Base-by-base conservation (phyloP, 1,140 invertebrate genomes). In the Diachasmimorpha longicaudata region DNA sequence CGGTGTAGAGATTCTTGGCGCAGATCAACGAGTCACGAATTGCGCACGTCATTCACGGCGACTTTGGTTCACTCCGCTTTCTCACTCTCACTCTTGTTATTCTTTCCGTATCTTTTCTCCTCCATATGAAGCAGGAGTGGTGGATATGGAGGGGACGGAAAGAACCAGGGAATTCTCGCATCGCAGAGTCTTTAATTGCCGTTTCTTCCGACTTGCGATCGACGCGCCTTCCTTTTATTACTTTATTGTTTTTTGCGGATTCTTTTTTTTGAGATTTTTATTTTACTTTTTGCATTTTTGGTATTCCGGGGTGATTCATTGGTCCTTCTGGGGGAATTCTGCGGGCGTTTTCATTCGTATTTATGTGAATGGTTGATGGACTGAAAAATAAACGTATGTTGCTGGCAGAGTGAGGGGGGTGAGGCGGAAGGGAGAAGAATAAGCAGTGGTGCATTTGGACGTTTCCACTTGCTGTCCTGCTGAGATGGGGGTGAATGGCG, bases 171-270 rank as follows among this genome's bases (percentile, higher is more conserved):
- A 67, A 74, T 67, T 67, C 63, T 74, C 48, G 13, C 23, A 37
- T 72, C 71, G n/a, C 44, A 63, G 52, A 63, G 71, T 63, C 42
- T 74, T 74, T 74, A 74, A 74, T 74, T 74, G 72, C 52, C 72
- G 72, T 74, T 74, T 74, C 72, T 74, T 74, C 25, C 13, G 72
- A 74, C 37, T 74, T 74, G 16, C 25, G 19, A 74, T 74, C 63
- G 72, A 74, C 72, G 72, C 72, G 55, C 44, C 31, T 67, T 74
- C 63, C 37, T 74, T 25, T 74, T 67, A 37, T 66, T 74, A 39
- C 21, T 67, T 39, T 74, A 67, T 25, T 31, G 21, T 72, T 72
- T 72, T 58, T 36, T 31, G 23, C 23, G 42, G 6, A 23, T 42
- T 2, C 19, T 9, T 21, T 42, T 13, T 55, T 16, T 71, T 46